Conservation (phyloP, 2,113 vertebrate genomes). For the Myiozetetes cayanensis region DNA sequence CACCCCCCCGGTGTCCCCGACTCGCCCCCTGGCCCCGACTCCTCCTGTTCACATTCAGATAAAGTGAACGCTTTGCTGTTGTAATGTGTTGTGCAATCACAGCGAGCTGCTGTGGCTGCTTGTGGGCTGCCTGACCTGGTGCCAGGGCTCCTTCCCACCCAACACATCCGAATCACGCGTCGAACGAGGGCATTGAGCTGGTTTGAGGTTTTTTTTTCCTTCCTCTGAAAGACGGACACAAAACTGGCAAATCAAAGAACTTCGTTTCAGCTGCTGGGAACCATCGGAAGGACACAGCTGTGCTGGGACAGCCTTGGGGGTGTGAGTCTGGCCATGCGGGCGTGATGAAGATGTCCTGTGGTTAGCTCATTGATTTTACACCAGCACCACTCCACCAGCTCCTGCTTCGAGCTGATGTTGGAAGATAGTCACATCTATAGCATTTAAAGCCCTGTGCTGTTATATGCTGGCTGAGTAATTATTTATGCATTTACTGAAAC, state of each 20-base stretch:
- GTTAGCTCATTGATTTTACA: neutral
- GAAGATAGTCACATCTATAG: neutral
- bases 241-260: neutral
- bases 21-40: neutral
- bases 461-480: neutral
- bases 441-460: neutral
- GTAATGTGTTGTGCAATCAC: neutral
- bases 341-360: neutral
- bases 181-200: neutral
- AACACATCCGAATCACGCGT: neutral
- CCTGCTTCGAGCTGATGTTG: neutral
- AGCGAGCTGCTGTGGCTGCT: neutral
- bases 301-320: neutral
- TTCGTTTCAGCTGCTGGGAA: accelerated
- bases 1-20: neutral
- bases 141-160: neutral
- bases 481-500: neutral
- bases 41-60: neutral
- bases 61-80: neutral
- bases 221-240: neutral
- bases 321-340: neutral
- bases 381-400: neutral
- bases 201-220: neutral
- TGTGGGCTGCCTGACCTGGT: neutral
- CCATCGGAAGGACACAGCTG: neutral